These are phyloP conservation scores for Corythornis leucogaster DNA, from an alignment of 2,797 vertebrate genomes.

Conservation along the genomic window DNA sequence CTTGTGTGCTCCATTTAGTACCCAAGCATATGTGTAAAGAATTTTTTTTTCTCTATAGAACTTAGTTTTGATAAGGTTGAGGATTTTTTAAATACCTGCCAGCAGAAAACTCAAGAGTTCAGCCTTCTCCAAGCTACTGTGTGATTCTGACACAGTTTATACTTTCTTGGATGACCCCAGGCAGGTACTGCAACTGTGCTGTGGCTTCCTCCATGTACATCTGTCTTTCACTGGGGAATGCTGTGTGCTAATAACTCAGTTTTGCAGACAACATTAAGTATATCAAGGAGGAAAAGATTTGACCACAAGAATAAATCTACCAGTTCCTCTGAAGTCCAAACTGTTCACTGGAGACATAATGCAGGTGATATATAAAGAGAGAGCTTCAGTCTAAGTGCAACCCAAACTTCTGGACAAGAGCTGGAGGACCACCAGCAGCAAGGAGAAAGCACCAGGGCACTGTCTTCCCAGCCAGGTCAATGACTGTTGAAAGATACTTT, in stretches of 20 bases:
- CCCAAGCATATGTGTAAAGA: not conserved
- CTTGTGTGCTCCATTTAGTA: too few species aligned
- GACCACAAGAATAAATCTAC: not conserved
- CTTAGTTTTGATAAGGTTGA: not conserved
- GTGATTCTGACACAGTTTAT: not conserved
- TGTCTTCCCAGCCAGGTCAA: rapidly evolving
- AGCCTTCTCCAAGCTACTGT: not conserved
- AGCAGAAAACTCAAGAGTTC: not conserved
- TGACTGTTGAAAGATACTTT: not conserved
- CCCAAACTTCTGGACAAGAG: not conserved
- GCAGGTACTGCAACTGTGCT: not conserved
- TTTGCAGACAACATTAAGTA: not conserved
- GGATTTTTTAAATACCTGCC: not conserved
- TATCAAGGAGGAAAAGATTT: not conserved
- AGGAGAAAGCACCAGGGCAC: not conserved
- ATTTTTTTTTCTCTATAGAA: not conserved
- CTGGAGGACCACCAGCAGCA: not conserved
- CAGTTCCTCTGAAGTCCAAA: not conserved
- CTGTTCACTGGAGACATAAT: not conserved
- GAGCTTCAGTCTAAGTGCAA: not conserved
- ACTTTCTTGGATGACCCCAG: not conserved
- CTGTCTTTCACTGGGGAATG: not conserved
- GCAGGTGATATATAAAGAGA: not conserved
- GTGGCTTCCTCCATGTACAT: not conserved
- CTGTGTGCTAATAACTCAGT: not conserved